phyloP scores from a whole-genome alignment of 2,797 vertebrate genomes.

The Cyprinella venusta region DNA sequence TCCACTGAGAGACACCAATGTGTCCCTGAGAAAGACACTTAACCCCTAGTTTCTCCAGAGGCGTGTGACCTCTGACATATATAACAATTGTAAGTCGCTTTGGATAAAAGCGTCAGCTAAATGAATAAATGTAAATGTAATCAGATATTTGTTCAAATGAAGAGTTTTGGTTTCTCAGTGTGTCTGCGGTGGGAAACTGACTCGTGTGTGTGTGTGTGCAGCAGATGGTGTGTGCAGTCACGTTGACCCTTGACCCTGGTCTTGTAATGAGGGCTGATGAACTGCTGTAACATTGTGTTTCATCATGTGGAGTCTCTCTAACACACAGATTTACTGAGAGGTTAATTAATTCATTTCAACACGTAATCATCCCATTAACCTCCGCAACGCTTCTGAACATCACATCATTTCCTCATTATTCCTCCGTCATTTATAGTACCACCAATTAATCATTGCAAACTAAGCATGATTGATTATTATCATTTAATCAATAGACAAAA shows the following conservation, averaged over 20 bases:
- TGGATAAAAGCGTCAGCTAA: no score
- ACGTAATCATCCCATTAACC: conserved; percentile 27
- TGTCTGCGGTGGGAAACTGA: no score
- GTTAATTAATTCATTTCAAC: conserved; percentile 32
- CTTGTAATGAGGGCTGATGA: conserved; percentile 51
- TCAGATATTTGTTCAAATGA: no score
- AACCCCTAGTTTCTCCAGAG: no score
- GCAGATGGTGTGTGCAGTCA: conserved; percentile 48
- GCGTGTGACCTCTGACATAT: no score
- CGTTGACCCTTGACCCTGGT: conserved; percentile 51
- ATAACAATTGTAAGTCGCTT: no score
- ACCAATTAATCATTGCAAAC: not conserved
- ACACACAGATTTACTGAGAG: conserved; percentile 22
- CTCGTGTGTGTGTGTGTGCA: not conserved
- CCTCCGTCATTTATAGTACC: not conserved
- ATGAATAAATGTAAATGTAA: no score
- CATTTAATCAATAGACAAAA: conserved; percentile 4
- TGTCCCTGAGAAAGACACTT: no score
- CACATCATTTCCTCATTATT: conserved; percentile 16
- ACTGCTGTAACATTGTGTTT: conserved; percentile 41
- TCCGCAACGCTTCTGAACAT: conserved; percentile 10
- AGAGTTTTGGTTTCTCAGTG: no score
- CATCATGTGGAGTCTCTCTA: conserved; percentile 36
- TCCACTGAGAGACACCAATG: no score
- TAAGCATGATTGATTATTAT: conserved; percentile 24